Base-by-base conservation (phyloP, 2,888 invertebrate genomes). In the Zygothrica quintamaculata region DNA sequence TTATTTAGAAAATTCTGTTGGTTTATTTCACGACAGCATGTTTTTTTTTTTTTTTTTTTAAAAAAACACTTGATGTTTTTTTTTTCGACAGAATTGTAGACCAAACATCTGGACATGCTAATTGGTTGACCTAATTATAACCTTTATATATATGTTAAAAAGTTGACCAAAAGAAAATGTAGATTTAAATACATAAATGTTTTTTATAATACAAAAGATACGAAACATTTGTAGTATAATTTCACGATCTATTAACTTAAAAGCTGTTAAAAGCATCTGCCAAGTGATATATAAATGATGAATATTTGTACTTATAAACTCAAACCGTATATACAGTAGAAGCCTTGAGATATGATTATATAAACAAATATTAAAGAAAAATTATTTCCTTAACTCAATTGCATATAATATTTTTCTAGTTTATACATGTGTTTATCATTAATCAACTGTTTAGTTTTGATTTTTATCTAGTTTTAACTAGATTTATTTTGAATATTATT, bases 71-170 rank as follows among this genome's bases (percentile, higher is more conserved):
- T 44, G 50, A 42, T 60, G 31, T 52, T 25, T 61, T 57, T 12
- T 26, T 48, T 40, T 37, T n/a, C n/a, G n/a, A n/a, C n/a, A n/a
- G 40, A 62, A 50, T 36, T 29, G 40, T 33, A 39, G 31, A 15
- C n/a, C 13, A 44, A 53, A 31, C 56, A 55, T 59, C 59, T 73
- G 65, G 60, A n/a, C 56, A 13, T 33, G 42, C 59, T 53, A 82
- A 69, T 66, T 65, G 46, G 57, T 39, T 70, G 71, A 74, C 71
- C 75, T 39, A 74, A 53, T 74, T 72, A 13, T 18, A 37, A 8
- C 36, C 22, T 5, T 43, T 44, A 36, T 31, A 29, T 39, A 39
- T n/a, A n/a, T n/a, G 16, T 36, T 52, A 26, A 46, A 36, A 43
- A 40, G 16, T 9, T 53, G 39, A 61, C 44, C 46, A 25, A 40